Evolutionary conservation across 2,888 invertebrate genomes (phyloP).

Genomic region (Ceriagrion tenellum): DNA sequence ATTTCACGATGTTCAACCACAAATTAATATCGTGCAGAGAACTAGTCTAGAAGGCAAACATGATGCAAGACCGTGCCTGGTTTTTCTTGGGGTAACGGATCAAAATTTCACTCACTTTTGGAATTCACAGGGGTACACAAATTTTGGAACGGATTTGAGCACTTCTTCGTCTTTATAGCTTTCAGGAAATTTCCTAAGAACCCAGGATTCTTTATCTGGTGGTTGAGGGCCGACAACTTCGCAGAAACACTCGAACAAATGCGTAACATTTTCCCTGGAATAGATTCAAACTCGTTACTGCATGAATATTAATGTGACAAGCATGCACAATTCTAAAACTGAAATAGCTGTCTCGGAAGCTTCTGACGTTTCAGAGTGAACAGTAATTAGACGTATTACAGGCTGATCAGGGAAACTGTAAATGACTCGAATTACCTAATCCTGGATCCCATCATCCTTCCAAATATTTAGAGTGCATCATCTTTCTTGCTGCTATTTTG

Average conservation of each 20-base stretch:
- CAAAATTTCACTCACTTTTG: conserved; percentile 83
- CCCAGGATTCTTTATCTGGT: conserved; percentile 84
- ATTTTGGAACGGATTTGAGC: conserved; percentile 92
- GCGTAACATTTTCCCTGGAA: conserved; percentile 88
- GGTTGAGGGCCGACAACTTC: conserved; percentile 86
- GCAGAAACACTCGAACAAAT: conserved; percentile 90
- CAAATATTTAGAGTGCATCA: conserved; percentile 52
- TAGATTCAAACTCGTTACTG: conserved; percentile 5
- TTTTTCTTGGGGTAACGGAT: neutral
- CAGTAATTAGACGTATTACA: neutral
- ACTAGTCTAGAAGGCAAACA: neutral
- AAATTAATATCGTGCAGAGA: neutral
- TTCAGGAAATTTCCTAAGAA: conserved; percentile 92
- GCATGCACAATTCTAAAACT: neutral
- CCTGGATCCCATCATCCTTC: conserved; percentile 78
- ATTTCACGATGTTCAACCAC: too few species aligned
- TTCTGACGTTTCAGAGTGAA: neutral
- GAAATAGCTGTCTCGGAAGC: neutral
- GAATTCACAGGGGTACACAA: conserved; percentile 92
- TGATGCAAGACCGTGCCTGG: neutral
- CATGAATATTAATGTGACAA: neutral
- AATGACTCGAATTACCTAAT: conserved; percentile 77
- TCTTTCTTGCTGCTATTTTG: conserved; percentile 46
- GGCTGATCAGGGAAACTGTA: neutral
- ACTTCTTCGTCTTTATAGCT: conserved; percentile 91